These are phyloP conservation scores for Quadriops clusia DNA, from an alignment of 2,888 invertebrate species.

Conservation along the genomic window DNA sequence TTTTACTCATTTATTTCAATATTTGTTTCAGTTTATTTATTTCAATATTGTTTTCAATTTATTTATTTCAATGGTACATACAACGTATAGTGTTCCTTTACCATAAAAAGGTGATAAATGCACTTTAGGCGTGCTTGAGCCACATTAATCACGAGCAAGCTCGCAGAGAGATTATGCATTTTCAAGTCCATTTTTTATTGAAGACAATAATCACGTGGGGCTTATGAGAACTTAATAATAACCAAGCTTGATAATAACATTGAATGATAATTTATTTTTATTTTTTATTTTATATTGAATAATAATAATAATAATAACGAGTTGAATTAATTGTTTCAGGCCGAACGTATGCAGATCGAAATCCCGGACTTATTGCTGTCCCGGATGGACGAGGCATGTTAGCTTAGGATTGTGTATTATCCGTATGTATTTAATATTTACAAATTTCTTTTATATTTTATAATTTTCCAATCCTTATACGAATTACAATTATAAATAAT, in stretches of 20 bases:
- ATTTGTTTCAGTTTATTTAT: not conserved
- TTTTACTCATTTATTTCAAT: no score
- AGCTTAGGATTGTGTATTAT: conserved; percentile 66
- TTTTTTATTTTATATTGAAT: no score
- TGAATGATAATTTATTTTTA: conserved; percentile 1
- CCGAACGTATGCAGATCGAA: conserved; percentile 72
- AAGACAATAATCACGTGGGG: no score
- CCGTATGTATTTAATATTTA: conserved; percentile 52
- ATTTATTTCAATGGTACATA: not conserved
- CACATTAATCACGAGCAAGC: conserved; percentile 9
- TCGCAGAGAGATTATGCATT: no score
- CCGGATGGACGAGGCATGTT: conserved; percentile 68
- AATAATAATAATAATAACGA: no score
- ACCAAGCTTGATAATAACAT: not conserved
- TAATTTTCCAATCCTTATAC: no score
- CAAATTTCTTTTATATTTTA: no score
- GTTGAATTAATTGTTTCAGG: conserved; percentile 54
- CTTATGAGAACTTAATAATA: no score
- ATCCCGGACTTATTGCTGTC: conserved; percentile 67
- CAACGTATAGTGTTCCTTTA: not conserved
- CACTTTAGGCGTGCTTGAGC: conserved; percentile 9
- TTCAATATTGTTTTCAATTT: not conserved
- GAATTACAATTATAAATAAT: no score
- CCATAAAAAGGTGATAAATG: conserved; percentile 6
- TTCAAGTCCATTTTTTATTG: no score